phyloP scores from a whole-genome alignment of 2,888 invertebrate species.

The Lasioglossum pauxillum region DNA sequence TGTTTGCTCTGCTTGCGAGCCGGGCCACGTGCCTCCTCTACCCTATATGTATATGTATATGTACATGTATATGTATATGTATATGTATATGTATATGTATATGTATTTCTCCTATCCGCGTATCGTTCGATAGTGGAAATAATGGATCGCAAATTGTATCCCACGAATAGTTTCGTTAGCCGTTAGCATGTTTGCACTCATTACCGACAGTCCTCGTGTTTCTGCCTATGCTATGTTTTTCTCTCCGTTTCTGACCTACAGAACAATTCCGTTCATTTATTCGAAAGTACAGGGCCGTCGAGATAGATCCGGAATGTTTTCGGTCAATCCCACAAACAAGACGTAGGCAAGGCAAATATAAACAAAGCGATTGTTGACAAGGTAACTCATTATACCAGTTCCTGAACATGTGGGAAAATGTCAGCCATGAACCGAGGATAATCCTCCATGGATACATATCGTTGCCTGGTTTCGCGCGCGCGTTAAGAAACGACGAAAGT shows the following conservation, averaged over 20 bases:
- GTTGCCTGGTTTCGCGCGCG: too few species aligned
- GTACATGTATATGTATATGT: too few species aligned
- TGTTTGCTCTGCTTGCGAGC: slow-evolving; percentile 6
- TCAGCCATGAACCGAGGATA: too few species aligned
- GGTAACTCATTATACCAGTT: background rate
- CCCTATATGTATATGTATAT: background rate
- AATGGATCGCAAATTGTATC: background rate
- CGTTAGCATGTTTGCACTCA: background rate
- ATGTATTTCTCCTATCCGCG: too few species aligned
- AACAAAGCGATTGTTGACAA: too few species aligned
- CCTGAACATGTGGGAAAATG: too few species aligned
- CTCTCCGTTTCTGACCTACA: background rate
- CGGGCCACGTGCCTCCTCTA: slow-evolving; percentile 32
- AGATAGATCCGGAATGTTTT: too few species aligned
- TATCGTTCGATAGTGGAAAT: slow-evolving; percentile 40
- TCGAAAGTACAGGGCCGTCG: background rate
- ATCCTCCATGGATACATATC: too few species aligned
- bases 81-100: too few species aligned
- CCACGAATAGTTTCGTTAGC: background rate
- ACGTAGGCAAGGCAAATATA: too few species aligned
- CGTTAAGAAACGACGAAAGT: too few species aligned
- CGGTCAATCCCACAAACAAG: too few species aligned
- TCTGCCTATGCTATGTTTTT: background rate
- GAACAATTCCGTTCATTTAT: background rate
- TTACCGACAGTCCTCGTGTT: background rate